Conservation (phyloP, 2,113 vertebrate genomes). For the Coptodon rendalli region DNA sequence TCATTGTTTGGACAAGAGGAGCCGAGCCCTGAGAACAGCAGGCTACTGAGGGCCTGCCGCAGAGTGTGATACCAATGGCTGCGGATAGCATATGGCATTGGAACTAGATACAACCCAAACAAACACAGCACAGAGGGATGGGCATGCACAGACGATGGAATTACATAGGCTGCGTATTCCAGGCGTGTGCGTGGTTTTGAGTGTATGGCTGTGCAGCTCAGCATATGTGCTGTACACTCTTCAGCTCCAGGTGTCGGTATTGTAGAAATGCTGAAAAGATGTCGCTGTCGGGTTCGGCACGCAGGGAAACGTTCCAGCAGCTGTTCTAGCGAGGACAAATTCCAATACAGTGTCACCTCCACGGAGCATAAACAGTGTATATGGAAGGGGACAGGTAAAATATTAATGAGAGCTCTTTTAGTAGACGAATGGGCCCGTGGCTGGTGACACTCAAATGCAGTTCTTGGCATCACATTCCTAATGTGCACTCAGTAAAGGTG, state of each 20-base stretch:
- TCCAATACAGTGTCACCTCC: background rate
- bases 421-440: background rate
- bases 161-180: conserved; percentile 26
- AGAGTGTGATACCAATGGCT: conserved; percentile 33
- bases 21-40: conserved; percentile 54
- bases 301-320: background rate
- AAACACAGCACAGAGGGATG: conserved; percentile 41
- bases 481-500: background rate
- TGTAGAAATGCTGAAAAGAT: background rate
- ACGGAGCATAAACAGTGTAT: background rate
- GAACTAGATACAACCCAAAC: conserved; percentile 60
- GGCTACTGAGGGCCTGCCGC: conserved; percentile 43
- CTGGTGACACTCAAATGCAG: background rate
- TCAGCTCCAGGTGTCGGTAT: background rate
- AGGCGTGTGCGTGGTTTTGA: background rate
- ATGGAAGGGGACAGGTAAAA: background rate
- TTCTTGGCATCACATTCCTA: background rate
- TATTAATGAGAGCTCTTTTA: background rate
- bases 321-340: background rate
- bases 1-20: conserved; percentile 49
- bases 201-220: background rate
- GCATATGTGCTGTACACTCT: background rate
- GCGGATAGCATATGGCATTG: conserved; percentile 49
- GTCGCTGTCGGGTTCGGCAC: background rate
- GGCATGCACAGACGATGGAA: conserved; percentile 30